Conservation (phyloP, 2,888 invertebrate genomes). For the Ommatoiulus sabulosus region DNA sequence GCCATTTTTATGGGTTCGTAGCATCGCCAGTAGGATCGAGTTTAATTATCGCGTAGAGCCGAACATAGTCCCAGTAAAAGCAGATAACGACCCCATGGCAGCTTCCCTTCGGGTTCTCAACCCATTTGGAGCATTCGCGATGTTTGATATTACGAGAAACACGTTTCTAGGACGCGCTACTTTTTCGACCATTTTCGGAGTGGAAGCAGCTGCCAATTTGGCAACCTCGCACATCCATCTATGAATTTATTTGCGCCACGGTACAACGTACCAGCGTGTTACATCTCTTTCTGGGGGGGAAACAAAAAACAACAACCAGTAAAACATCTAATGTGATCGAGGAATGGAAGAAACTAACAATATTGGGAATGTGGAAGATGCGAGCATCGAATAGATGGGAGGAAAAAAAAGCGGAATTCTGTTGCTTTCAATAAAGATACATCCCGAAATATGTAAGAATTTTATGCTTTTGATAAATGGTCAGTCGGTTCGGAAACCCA, state of each 20-base stretch:
- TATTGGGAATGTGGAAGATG: background rate
- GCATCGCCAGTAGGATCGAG: background rate
- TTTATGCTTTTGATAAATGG: conserved; percentile 15
- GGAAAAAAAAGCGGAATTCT: background rate
- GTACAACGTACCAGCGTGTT: background rate
- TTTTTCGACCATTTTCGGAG: background rate
- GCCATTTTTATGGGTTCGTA: background rate
- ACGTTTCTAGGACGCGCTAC: background rate
- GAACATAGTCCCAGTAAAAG: background rate
- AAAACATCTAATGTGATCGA: conserved; percentile 20
- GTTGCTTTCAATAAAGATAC: no score
- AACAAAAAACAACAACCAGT: background rate
- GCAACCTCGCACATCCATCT: background rate
- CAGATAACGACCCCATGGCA: background rate
- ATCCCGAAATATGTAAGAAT: background rate
- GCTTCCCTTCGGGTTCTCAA: background rate
- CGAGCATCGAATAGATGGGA: background rate
- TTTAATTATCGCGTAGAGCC: background rate
- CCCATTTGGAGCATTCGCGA: background rate
- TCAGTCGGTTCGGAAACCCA: background rate
- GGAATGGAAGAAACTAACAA: background rate
- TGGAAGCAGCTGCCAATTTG: background rate
- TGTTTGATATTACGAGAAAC: background rate
- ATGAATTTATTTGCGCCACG: conserved; percentile 3
- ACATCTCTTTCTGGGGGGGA: background rate